A percentile compares a stretch with the other conserved stretches of the same genome.
Conservation (phyloP, 2,888 invertebrate species). For the Macrophya alboannulata region DNA sequence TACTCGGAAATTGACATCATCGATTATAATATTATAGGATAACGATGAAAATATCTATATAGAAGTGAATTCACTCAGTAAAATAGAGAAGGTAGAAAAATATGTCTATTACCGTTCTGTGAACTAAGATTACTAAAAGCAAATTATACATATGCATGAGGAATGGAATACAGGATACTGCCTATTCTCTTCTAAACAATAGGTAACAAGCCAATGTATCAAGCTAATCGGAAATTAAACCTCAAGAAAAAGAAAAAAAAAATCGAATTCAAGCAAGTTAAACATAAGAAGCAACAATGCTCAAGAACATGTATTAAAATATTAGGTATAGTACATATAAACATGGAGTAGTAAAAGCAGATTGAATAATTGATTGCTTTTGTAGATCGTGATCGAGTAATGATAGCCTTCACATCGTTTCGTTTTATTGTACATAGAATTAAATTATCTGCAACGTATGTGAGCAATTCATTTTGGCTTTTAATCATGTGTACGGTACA, state of each 20-base stretch:
- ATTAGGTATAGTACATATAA: background rate
- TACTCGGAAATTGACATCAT: background rate
- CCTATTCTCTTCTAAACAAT: slow-evolving; percentile 25
- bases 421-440: background rate
- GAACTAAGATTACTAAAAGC: slow-evolving; percentile 30
- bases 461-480: too few relatives aligned
- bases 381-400: background rate
- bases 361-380: background rate
- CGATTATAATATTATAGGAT: slow-evolving; percentile 17
- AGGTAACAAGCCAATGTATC: slow-evolving; percentile 31
- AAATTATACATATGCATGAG: slow-evolving; percentile 30
- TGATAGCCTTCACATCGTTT: background rate
- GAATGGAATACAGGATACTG: background rate
- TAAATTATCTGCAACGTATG: background rate
- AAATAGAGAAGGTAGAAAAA: background rate
- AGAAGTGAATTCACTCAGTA: background rate
- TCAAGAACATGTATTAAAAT: background rate
- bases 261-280: background rate
- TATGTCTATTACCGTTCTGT: background rate
- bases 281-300: background rate
- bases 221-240: slow-evolving; percentile 52
- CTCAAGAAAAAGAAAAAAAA: background rate
- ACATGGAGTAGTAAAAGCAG: background rate
- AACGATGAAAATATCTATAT: background rate
- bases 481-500: too few relatives aligned